Percentiles rank a stretch among this genome's conserved stretches.
Evolutionary conservation across 1,140 invertebrate genomes (phyloP).

Genomic region (Drosophila pseudoananassae): DNA sequence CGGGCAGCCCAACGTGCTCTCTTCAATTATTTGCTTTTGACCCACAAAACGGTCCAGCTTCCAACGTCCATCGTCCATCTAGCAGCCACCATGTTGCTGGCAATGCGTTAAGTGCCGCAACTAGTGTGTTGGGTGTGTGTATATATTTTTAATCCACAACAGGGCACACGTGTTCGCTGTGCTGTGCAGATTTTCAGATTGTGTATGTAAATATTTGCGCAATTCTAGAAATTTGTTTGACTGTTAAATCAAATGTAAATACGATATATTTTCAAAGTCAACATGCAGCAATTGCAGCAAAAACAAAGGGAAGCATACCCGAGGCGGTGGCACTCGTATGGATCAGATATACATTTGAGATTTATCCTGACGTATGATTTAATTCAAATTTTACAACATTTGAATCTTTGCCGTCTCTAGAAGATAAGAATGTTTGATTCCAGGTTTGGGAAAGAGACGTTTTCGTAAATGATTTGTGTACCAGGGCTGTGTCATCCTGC

Average conservation of each 20-base stretch:
- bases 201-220: conserved; percentile 56
- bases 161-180: conserved; percentile 24
- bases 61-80: conserved; percentile 1
- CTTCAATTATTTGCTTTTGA: conserved; percentile 73
- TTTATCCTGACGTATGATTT: conserved; percentile 18
- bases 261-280: conserved; percentile 51
- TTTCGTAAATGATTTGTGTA: background rate
- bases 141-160: conserved; percentile 43
- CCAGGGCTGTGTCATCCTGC: background rate
- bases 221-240: conserved; percentile 62
- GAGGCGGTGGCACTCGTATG: background rate
- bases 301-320: conserved; percentile 27
- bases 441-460: background rate
- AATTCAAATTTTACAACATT: conserved; percentile 18
- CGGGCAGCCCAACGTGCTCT: conserved; percentile 26
- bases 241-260: conserved; percentile 62
- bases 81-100: conserved; percentile 9
- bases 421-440: background rate
- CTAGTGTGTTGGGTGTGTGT: conserved; percentile 24
- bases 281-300: conserved; percentile 37
- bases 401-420: background rate
- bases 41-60: conserved; percentile 48
- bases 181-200: conserved; percentile 42
- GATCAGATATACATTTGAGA: conserved; percentile 8
- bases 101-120: conserved; percentile 48